Evolutionary conservation across 2,797 vertebrate genomes (phyloP).

Genomic region (Tenualosa ilisha): DNA sequence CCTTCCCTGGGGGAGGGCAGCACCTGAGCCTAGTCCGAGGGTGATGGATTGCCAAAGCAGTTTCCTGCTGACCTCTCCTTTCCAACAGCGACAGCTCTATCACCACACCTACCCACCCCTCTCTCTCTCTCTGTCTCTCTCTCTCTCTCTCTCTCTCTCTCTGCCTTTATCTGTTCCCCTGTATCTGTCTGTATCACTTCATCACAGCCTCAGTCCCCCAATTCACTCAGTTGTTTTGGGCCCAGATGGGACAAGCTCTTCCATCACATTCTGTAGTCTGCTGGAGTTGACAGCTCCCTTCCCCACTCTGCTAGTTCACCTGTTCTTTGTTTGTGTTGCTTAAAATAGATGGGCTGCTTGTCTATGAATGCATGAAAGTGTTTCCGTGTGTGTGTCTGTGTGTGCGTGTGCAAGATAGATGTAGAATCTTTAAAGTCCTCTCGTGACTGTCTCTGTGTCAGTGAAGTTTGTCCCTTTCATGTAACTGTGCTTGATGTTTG

Average conservation of each 20-base stretch:
- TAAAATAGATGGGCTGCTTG: slow-evolving; percentile 42
- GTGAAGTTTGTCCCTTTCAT: slow-evolving; percentile 4
- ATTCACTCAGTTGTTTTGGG: slow-evolving; percentile 19
- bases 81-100: background rate
- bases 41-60: slow-evolving; percentile 62
- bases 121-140: background rate
- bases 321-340: slow-evolving; percentile 44
- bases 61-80: slow-evolving; percentile 48
- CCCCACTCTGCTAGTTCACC: slow-evolving; percentile 45
- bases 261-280: slow-evolving; percentile 53
- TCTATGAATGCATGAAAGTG: background rate
- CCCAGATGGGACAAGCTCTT: slow-evolving; percentile 49
- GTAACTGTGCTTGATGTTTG: slow-evolving; percentile 3
- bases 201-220: slow-evolving; percentile 5
- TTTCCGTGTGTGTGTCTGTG: background rate
- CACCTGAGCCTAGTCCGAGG: slow-evolving; percentile 50
- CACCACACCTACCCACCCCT: background rate
- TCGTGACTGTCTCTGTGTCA: background rate
- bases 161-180: background rate
- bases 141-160: background rate
- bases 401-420: background rate
- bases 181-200: background rate
- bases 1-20: slow-evolving; percentile 39
- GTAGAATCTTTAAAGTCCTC: background rate
- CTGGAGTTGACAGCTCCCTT: slow-evolving; percentile 43